phyloP scores from a whole-genome alignment of 2,113 vertebrate genomes.

The Rhinopomastus cyanomelas region DNA sequence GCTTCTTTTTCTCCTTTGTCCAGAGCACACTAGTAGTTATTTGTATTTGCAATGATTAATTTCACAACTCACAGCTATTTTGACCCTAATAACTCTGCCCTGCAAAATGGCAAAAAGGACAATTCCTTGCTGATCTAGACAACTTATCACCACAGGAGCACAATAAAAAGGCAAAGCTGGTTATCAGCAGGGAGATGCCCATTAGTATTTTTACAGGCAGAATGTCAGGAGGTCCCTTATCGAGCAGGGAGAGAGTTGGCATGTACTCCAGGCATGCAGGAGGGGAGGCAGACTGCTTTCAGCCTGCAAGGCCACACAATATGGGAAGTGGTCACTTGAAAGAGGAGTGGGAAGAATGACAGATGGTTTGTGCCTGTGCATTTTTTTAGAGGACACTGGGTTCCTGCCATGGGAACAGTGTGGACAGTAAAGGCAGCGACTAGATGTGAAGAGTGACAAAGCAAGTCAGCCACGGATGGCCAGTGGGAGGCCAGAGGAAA shows the following conservation, averaged over 20 bases:
- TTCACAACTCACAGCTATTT: not conserved
- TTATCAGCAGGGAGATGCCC: constrained; percentile 57
- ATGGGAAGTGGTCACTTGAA: constrained; percentile 67
- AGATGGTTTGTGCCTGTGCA: constrained; percentile 62
- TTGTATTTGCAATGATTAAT: constrained; percentile 14
- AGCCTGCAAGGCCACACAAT: constrained; percentile 61
- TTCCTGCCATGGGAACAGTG: constrained; percentile 63
- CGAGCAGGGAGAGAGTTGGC: not conserved
- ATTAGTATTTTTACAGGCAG: constrained; percentile 55
- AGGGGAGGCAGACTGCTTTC: constrained; percentile 34
- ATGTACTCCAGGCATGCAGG: constrained; percentile 19
- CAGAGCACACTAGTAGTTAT: not conserved
- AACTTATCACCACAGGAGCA: constrained; percentile 11
- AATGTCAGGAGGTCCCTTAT: constrained; percentile 50
- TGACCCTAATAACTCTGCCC: constrained; percentile 13
- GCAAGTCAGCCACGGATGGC: constrained; percentile 64
- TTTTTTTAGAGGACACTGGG: constrained; percentile 54
- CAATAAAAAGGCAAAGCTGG: constrained; percentile 46
- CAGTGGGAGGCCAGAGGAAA: constrained; percentile 71
- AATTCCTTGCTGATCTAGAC: constrained; percentile 29
- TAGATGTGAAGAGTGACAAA: constrained; percentile 71
- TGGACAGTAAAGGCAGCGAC: constrained; percentile 58
- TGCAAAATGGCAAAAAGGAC: not conserved
- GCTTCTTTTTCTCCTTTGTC: not conserved
- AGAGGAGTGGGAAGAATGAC: constrained; percentile 67